Evolutionary conservation across 2,888 invertebrate genomes (phyloP).

Genomic region (Pterostichus madidus): DNA sequence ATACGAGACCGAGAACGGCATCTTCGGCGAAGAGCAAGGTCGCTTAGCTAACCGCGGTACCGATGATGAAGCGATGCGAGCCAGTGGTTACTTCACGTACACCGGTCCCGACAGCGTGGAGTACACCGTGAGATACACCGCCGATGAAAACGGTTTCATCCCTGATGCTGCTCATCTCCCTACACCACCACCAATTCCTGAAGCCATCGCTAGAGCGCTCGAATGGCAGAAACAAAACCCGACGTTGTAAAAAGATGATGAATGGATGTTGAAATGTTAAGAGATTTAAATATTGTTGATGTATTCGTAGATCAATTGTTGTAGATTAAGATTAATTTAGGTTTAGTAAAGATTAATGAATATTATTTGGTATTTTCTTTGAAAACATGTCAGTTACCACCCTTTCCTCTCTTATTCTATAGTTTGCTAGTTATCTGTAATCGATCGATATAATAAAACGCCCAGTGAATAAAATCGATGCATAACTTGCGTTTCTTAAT

Average conservation of each 20-base stretch:
- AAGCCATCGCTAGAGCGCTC: slow-evolving; percentile 70
- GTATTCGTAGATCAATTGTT: neutral
- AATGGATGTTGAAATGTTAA: neutral
- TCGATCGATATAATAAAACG: no score
- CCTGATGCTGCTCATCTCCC: slow-evolving; percentile 79
- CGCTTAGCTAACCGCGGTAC: slow-evolving; percentile 78
- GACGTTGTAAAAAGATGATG: slow-evolving; percentile 53
- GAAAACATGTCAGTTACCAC: neutral
- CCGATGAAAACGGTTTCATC: slow-evolving; percentile 82
- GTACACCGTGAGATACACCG: slow-evolving; percentile 81
- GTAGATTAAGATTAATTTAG: slow-evolving; percentile 25
- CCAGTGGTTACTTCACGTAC: slow-evolving; percentile 84
- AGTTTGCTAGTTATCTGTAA: no score
- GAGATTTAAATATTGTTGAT: neutral
- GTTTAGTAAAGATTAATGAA: slow-evolving; percentile 13
- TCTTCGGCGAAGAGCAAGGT: slow-evolving; percentile 81
- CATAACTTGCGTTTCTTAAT: no score
- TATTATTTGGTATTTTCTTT: neutral
- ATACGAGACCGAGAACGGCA: slow-evolving; percentile 83
- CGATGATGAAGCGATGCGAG: slow-evolving; percentile 81
- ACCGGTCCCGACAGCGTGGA: slow-evolving; percentile 80
- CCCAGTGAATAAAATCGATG: no score
- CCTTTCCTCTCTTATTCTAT: neutral
- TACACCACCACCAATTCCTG: slow-evolving; percentile 74
- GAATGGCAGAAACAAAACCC: slow-evolving; percentile 70